phyloP scores from a whole-genome alignment of 37 sponge, comb jelly and placozoan species.

The Crambe crambe region DNA sequence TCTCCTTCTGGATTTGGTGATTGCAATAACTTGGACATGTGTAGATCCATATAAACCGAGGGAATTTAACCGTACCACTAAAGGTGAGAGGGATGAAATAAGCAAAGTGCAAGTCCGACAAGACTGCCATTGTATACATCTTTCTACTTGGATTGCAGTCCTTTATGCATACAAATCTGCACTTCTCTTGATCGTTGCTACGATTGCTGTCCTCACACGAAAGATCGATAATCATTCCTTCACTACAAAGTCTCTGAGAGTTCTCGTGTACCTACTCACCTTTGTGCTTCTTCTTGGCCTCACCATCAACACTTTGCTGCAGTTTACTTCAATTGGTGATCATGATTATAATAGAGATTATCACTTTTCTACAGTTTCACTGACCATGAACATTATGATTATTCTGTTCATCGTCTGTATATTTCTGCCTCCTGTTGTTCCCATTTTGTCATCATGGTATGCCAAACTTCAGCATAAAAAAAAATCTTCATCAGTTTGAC shows the following conservation, averaged over 20 bases:
- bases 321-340: too few relatives aligned
- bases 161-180: not conserved
- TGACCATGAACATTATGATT: not conserved
- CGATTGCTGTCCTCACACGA: not conserved
- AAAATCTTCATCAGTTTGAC: too few relatives aligned
- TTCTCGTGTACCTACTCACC: not conserved
- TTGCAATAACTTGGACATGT: conserved; percentile 6
- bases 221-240: not conserved
- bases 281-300: not conserved
- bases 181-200: not conserved
- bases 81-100: not conserved
- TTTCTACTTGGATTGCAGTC: not conserved
- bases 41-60: not conserved
- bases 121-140: not conserved
- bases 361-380: too few relatives aligned
- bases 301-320: not conserved
- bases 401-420: not conserved
- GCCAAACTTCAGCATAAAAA: too few relatives aligned
- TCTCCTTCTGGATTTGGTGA: not conserved
- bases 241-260: not conserved
- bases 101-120: not conserved
- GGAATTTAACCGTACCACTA: not conserved
- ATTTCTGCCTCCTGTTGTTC: not conserved
- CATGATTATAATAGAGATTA: too few relatives aligned
- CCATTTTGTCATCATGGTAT: too few relatives aligned